phyloP scores from a whole-genome alignment of 2,113 vertebrate genomes.

The Rhegmatorhina hoffmannsi region DNA sequence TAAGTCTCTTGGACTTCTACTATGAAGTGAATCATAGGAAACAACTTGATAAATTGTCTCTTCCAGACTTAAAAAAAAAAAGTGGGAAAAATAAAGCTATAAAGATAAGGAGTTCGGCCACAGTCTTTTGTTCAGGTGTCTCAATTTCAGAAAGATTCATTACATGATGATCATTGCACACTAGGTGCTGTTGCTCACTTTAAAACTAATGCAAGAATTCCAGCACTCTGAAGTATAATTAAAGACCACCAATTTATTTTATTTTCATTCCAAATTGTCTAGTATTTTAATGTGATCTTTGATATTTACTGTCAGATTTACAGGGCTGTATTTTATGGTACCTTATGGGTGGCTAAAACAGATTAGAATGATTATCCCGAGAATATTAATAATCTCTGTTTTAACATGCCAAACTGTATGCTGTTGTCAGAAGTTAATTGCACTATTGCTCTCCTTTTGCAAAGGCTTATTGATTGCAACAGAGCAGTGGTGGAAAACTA shows the following conservation, averaged over 20 bases:
- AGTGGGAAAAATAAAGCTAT: not conserved
- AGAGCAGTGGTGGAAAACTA: not conserved
- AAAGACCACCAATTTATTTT: not conserved
- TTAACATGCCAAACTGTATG: slow-evolving; percentile 57
- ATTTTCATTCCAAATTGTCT: not conserved
- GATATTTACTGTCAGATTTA: slow-evolving; percentile 5
- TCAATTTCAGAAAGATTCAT: not conserved
- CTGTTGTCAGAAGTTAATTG: slow-evolving; percentile 53
- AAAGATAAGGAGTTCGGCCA: not conserved
- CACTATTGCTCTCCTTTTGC: slow-evolving; percentile 32
- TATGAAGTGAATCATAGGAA: not conserved
- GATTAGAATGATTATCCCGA: not conserved
- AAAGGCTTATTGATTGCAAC: slow-evolving; percentile 14
- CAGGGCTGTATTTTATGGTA: slow-evolving; percentile 27
- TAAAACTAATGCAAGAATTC: slow-evolving; percentile 15
- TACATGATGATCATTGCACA: not conserved
- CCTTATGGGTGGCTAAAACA: slow-evolving; percentile 16
- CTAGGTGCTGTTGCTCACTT: not conserved
- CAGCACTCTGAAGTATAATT: not conserved
- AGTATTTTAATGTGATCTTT: not conserved
- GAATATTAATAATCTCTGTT: slow-evolving; percentile 53
- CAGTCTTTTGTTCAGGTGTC: not conserved
- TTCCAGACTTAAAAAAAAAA: not conserved
- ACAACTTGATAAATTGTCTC: not conserved
- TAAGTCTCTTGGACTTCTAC: not conserved